Conservation (phyloP, 2,888 invertebrate species). For the Zelleria hepariella region DNA sequence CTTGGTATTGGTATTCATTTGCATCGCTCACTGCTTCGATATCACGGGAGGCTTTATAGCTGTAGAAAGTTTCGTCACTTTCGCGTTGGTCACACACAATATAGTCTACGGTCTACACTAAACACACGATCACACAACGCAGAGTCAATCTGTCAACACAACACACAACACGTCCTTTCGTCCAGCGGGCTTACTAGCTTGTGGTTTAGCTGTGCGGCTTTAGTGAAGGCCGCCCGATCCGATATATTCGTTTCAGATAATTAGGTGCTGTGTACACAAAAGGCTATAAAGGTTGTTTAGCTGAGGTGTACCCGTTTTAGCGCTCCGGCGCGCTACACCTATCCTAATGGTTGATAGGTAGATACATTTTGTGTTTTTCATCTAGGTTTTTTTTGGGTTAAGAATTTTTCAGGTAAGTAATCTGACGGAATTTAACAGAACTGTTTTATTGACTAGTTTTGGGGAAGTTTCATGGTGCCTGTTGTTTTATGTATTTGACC, state of each 20-base stretch:
- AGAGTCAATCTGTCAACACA: not conserved
- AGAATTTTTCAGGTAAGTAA: no score
- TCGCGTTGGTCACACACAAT: not conserved
- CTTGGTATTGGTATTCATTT: not conserved
- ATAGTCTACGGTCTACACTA: not conserved
- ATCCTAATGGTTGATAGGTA: no score
- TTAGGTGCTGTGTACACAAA: constrained; percentile 20
- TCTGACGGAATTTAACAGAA: no score
- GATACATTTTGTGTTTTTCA: no score
- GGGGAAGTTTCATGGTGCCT: no score
- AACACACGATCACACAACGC: no score
- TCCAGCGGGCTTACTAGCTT: not conserved
- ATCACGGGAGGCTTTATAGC: not conserved
- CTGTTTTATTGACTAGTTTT: no score
- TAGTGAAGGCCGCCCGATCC: constrained; percentile 25
- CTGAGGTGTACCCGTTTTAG: not conserved
- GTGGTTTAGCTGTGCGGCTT: not conserved
- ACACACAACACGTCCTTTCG: not conserved
- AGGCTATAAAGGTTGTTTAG: constrained; percentile 22
- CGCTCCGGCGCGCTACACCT: no score
- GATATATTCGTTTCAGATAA: constrained; percentile 20
- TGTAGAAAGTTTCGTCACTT: not conserved
- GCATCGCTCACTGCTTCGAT: not conserved
- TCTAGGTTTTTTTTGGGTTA: no score
- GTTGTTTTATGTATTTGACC: no score